Evolutionary conservation across 2,888 invertebrate genomes (phyloP), one percentile per base, ranked within the genome.

Genomic region (Panorpa germanica): DNA sequence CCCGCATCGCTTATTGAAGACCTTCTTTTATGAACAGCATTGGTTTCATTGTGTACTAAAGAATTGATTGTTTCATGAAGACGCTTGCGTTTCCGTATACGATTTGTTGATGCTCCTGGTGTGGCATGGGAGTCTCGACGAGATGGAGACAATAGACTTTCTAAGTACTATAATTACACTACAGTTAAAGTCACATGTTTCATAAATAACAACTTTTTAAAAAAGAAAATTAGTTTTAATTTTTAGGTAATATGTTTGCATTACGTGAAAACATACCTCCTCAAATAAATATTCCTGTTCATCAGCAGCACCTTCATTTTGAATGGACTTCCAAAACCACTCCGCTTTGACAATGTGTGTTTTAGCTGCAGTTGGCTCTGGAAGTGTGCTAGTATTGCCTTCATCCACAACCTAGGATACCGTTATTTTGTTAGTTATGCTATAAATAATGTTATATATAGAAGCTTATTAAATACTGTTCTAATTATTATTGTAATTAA

Each of bases 301-400:
- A 46, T 82, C 80, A 36, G 88, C 85, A 44, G 83, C 80, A 39
- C 81, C 82, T 45, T 90, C 88, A 61, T 93, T 88, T 57, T 93
- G 93, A 37, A 95, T 85, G 27, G 91, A 90, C 21, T 83, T 85
- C 95, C 95, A 96, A 58, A 95, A 95, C 95, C 95, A 95, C 60
- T 93, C 86, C 5, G 81, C 81, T 55, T 82, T 85, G 31, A 88
- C 76, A 38, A 86, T 63, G 49, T 75, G 73, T 16, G 77, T 74
- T 42, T 68, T 66, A 37, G 67, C 56, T 29, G 53, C 59, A 36
- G 72, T 70, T 32, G 73, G 68, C 45, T 77, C 80, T 25, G 74
- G 75, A 38, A 75, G 65, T 28, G 70, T 60, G 43, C 66, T 63
- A 19, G 73, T 69, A 40, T 65, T 66, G 42, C 75, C 74, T 48